Base-by-base conservation (phyloP, 2,888 invertebrate genomes). In the Adelphocoris suturalis region DNA sequence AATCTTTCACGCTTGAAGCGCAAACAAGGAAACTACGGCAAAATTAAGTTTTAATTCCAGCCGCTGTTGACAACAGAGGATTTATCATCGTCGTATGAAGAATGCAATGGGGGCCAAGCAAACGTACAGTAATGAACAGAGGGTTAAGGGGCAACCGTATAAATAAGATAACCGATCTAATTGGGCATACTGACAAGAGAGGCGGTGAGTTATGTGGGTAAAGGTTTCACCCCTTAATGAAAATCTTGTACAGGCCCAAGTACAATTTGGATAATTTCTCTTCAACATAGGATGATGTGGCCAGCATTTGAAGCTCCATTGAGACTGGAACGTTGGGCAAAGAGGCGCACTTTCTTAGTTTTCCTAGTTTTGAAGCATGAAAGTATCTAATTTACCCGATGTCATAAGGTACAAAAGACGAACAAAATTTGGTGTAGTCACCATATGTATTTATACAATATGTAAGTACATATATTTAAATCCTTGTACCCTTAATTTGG, bases 1-100 rank as follows among this genome's bases (percentile, higher is more conserved):
- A 47, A 75, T 75, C 23, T 86, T 86, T 37, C 12, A 86, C 75
- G 48, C 23, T 14, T 19, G 19, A 76, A 27, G 48, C 16, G 13
- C 80, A 76, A 78, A 88, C 88, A 55, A 88, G 88, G 55, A 9
- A 55, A 28, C 88, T 88, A 88, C 88, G 88, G 88, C 52, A 80
- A 88, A 88, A 88, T 88, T 76, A 88, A 76, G 61, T 55, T 88
- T 88, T 88, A 88, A 88, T 78, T 88, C 52, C 86, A 48, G 16
- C 52, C 37, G 27, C 52, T n/a, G 76, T 78, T 88, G 88, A 88
- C 78, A 78, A 86, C 86, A 52, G 80, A 28, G 47, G 76, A 88
- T 88, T 88, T 88, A 88, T 88, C 88, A 75, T 88, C 52, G 1
- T 55, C 28, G 78, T 28, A 52, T 80, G 88, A 88, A 88, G 88